Evolutionary conservation across 2,888 invertebrate species (phyloP), one percentile per base, ranked within the genome.

Genomic region (Sesamia inferens): DNA sequence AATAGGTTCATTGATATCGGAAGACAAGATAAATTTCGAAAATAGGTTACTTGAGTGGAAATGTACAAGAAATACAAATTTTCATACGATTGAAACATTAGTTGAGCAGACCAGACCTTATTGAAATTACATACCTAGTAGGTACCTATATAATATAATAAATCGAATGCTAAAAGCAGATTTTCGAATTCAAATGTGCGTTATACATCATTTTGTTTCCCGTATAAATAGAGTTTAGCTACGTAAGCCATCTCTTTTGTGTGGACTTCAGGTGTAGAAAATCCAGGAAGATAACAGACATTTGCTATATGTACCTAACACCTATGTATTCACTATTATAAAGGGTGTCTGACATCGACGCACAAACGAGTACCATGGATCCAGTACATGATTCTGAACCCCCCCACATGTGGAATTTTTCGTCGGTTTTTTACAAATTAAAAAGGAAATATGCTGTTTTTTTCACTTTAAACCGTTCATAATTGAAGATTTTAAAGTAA

Each of bases 51-150:
- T 11, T 44, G 6, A 44, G n/a, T 19, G 42, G 24, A 59, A 54
- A 42, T 44, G 6, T 72, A 47, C 11, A 11, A 2, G 5, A 4
- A 39, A 58, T 48, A 31, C 31, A 31, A 31, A 31, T 3, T 31
- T 31, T 31, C 31, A 16, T 55, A 63, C 6, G 48, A 19, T 13
- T 51, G n/a, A 55, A 76, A 61, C 72, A 68, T 82, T 78, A 78
- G 79, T 62, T 78, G 68, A 71, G n/a, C 79, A 79, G 82, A 79
- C 82, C 79, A 79, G 82, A 59, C 31, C 19, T 64, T 31, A 14
- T 13, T 13, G 48, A 51, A 54, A 13, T 48, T 19, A 24, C 24
- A 39, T 39, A 31, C 31, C 31, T 4, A 39, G 5, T 39, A 5
- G 5, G 39, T 39, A 39, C 39, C 3, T 39, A 39, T 7, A 39